Evolutionary conservation across 2,888 invertebrate species (phyloP), one percentile per base, ranked within the genome.

Genomic region (Nesidiocoris tenuis): DNA sequence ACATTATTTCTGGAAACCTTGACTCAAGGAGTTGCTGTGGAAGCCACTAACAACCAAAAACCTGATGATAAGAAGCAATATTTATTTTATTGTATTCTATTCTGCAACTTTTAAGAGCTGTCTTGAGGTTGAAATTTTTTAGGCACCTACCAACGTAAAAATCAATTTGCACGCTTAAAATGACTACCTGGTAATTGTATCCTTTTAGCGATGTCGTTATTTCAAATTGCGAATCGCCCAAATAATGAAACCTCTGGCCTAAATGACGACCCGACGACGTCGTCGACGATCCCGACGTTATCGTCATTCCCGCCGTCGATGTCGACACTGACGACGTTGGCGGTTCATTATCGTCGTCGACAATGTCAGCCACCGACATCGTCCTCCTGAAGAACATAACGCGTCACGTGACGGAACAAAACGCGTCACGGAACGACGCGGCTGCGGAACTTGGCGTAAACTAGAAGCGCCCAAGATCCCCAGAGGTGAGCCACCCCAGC

Each of bases 161-260:
- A n/a, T n/a, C n/a, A n/a, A n/a, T n/a, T n/a, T n/a, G n/a, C n/a
- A n/a, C n/a, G n/a, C n/a, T n/a, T n/a, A n/a, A n/a, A n/a, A n/a
- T n/a, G n/a, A n/a, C n/a, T 77, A 78, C 78, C 78, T 74, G 68
- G 21, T 70, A 75, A 75, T 78, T 78, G 77, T 81, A 81, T 76
- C 80, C 81, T 74, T 80, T 80, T 55, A 80, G 79, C 25, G 80
- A 79, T 19, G 77, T 61, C 0, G 80, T 80, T 21, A 80, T 77
- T 72, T 80, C 79, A 23, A 79, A 74, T 2, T 80, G 81, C 5
- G 79, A 75, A 25, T 80, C 81, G 2, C 78, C 80, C 18, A 81
- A 76, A 59, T 80, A 81, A 76, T 81, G 80, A 68, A 81, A 80
- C 22, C 80, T 56, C 1, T 80, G 79, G 2, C 65, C 65, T 25